Percentiles rank a stretch among this genome's conserved stretches.
Conservation (phyloP, 2,113 vertebrate genomes). For the Sarotherodon lohbergeri region DNA sequence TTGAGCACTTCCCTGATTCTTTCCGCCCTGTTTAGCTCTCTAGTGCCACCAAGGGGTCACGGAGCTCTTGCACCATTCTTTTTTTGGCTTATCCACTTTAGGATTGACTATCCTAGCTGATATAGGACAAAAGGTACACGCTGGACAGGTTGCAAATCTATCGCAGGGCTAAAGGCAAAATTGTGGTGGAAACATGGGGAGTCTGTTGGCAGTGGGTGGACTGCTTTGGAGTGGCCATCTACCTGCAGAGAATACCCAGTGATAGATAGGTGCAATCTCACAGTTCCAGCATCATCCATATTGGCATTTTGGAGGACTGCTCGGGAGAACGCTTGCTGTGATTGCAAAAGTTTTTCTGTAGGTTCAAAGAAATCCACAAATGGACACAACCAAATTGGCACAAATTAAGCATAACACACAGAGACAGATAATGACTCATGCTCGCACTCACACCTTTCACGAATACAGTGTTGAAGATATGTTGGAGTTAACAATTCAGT, state of each 20-base stretch:
- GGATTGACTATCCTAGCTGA: background rate
- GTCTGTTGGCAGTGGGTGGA: rapidly evolving
- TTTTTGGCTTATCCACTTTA: background rate
- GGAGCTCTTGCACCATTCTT: background rate
- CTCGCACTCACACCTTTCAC: background rate
- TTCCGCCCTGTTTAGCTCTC: background rate
- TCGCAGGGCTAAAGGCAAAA: background rate
- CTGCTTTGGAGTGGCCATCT: background rate
- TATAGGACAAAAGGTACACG: background rate
- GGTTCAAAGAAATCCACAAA: background rate
- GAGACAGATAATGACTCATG: background rate
- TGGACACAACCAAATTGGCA: background rate
- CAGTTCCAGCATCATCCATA: background rate
- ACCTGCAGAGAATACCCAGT: background rate
- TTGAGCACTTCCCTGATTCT: background rate
- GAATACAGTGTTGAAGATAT: background rate
- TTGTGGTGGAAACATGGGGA: background rate
- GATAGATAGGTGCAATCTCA: rapidly evolving
- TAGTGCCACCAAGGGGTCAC: background rate
- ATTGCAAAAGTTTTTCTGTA: background rate
- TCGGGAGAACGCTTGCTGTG: background rate
- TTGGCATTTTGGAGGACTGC: background rate
- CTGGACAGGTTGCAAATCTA: background rate
- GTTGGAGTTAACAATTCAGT: background rate
- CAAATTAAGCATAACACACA: background rate